Conservation (phyloP, 2,113 vertebrate species). For the Cyanistes caeruleus region DNA sequence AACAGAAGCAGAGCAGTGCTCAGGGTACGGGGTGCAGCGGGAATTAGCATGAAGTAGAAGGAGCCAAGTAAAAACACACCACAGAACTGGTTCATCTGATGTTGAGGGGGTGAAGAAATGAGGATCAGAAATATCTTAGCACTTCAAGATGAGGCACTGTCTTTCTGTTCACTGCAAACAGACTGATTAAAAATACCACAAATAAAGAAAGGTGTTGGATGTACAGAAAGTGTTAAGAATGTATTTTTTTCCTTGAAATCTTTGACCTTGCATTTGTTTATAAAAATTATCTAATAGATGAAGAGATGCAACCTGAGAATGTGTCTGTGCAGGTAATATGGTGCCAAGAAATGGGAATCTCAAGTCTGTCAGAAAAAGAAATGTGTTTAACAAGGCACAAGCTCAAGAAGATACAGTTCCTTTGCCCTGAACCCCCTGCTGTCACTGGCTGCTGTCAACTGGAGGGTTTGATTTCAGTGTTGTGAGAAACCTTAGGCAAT, state of each 20-base stretch:
- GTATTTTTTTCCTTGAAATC: neutral
- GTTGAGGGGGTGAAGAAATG: neutral
- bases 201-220: neutral
- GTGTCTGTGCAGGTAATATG: fast-evolving
- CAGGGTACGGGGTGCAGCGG: fast-evolving
- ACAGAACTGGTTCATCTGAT: neutral
- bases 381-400: neutral
- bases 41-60: neutral
- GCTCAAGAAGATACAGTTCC: neutral
- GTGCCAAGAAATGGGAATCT: neutral
- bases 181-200: neutral
- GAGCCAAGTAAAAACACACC: neutral
- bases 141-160: neutral
- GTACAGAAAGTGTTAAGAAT: neutral
- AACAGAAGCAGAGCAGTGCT: neutral
- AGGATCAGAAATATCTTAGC: neutral
- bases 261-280: neutral
- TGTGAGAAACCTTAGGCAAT: slow-evolving; percentile 41
- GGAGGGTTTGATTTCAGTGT: slow-evolving; percentile 54
- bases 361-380: neutral
- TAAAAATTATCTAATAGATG: neutral
- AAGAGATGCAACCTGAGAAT: neutral
- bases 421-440: neutral
- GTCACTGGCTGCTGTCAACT: slow-evolving; percentile 1
- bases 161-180: neutral